These are phyloP conservation scores for Hyperopisus bebe DNA, from an alignment of 2,113 vertebrate species.

Conservation along the genomic window DNA sequence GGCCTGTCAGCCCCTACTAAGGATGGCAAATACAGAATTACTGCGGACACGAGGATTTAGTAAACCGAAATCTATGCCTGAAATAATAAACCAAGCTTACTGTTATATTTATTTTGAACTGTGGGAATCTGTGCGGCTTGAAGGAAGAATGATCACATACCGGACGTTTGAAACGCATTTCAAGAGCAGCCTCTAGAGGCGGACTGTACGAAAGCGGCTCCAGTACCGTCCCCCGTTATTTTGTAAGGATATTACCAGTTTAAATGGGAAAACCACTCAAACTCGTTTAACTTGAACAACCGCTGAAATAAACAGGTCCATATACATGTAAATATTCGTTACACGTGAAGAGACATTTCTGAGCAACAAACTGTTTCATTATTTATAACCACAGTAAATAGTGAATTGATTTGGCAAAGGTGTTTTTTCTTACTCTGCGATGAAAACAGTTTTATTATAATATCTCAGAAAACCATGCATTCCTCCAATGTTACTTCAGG, in stretches of 20 bases:
- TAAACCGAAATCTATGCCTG: not conserved
- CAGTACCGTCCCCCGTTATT: not conserved
- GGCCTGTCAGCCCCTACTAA: not conserved
- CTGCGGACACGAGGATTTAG: not conserved
- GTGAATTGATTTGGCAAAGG: not conserved
- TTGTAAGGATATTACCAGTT: not conserved
- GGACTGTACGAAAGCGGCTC: not conserved
- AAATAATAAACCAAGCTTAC: not conserved
- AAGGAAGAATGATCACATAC: not conserved
- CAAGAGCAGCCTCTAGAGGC: slow-evolving; percentile 76
- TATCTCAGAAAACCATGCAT: slow-evolving; percentile 61
- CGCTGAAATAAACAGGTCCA: too few species aligned
- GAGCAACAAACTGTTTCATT: not conserved
- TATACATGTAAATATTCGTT: not conserved
- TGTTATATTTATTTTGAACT: not conserved
- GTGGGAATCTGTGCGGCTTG: not conserved
- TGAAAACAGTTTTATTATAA: not conserved
- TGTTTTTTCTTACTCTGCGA: not conserved
- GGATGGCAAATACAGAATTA: not conserved
- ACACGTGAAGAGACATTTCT: not conserved
- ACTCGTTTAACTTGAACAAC: not conserved
- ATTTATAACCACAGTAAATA: not conserved
- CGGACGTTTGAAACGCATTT: slow-evolving; percentile 34
- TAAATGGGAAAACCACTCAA: not conserved
- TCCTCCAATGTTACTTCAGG: slow-evolving; percentile 57